phyloP scores from a whole-genome alignment of 2,797 vertebrate genomes.

The Anableps anableps region DNA sequence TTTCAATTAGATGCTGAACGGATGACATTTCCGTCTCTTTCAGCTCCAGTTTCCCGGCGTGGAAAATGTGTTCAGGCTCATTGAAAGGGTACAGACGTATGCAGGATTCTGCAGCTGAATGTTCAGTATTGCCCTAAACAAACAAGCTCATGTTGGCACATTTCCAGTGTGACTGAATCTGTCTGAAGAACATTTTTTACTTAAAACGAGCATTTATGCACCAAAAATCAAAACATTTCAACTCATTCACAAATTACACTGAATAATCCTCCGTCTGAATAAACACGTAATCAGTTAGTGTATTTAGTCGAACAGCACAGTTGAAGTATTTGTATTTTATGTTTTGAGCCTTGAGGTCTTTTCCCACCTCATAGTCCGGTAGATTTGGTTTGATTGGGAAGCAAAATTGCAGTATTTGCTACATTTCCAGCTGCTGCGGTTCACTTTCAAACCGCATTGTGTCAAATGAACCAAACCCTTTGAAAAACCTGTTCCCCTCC shows the following conservation, averaged over 20 bases:
- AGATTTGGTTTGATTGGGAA: too few relatives aligned
- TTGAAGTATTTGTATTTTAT: not conserved
- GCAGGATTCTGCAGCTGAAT: not conserved
- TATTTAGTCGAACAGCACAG: too few relatives aligned
- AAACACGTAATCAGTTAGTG: not conserved
- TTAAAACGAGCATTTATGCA: not conserved
- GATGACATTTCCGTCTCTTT: conserved; percentile 51
- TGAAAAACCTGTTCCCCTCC: too few relatives aligned
- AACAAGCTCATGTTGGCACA: not conserved
- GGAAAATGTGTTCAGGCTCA: conserved; percentile 21
- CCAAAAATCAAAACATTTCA: not conserved
- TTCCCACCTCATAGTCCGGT: too few relatives aligned
- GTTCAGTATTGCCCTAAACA: not conserved
- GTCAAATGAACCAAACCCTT: too few relatives aligned
- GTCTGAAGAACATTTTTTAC: not conserved
- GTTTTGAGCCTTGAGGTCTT: not conserved
- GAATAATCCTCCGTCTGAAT: not conserved
- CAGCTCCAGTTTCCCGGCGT: conserved; percentile 13
- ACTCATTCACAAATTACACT: not conserved
- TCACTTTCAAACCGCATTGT: too few relatives aligned
- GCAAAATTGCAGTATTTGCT: too few relatives aligned
- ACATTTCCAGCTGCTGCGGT: too few relatives aligned
- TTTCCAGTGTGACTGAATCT: not conserved
- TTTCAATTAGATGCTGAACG: conserved; percentile 60
- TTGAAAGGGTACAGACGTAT: not conserved